phyloP scores from a whole-genome alignment of 2,797 vertebrate species.

The Cryptoblepharus egeriae region DNA sequence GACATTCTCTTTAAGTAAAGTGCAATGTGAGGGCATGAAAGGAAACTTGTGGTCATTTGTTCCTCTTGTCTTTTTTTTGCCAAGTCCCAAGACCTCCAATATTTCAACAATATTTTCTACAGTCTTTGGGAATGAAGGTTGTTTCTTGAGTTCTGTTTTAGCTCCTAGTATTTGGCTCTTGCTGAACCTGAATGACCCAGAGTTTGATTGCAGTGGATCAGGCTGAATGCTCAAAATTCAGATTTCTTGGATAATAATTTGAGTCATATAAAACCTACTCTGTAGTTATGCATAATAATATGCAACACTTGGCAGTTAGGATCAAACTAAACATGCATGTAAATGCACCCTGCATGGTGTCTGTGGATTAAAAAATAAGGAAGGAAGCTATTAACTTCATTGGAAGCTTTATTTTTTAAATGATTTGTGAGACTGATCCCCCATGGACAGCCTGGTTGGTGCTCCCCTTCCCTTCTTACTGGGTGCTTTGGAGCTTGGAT shows the following conservation, averaged over 20 bases:
- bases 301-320: neutral
- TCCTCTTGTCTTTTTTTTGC: neutral
- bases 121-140: neutral
- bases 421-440: too few relatives aligned
- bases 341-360: too few relatives aligned
- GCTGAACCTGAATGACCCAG: neutral
- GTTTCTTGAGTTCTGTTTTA: neutral
- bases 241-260: neutral
- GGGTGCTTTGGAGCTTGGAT: too few relatives aligned
- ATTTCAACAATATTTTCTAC: neutral
- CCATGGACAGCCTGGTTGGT: too few relatives aligned
- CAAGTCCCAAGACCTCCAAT: neutral
- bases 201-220: neutral
- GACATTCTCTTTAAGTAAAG: neutral
- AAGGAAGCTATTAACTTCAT: too few relatives aligned
- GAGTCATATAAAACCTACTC: neutral
- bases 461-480: too few relatives aligned
- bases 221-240: neutral
- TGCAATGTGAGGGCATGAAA: neutral
- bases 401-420: too few relatives aligned
- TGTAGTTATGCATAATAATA: neutral
- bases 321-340: too few relatives aligned
- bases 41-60: conserved; percentile 4
- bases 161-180: neutral
- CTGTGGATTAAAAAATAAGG: too few relatives aligned